A percentile compares a stretch with the other conserved stretches of the same genome.
phyloP scores from a whole-genome alignment of 2,797 vertebrate species.

The Huso huso region DNA sequence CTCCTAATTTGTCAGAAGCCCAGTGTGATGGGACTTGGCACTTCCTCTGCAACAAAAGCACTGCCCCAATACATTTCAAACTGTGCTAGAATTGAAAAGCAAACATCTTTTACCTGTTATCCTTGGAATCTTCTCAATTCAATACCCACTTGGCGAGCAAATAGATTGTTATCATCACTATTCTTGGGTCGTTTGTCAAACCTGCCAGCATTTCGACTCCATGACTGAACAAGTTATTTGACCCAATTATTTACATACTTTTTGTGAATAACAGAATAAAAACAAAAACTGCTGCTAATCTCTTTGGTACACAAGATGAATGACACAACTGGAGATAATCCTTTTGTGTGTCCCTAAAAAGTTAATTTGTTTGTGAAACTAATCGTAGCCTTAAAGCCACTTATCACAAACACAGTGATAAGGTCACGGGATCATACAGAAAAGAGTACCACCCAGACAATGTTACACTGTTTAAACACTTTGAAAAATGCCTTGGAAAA shows the following conservation, averaged over 20 bases:
- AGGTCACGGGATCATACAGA: background rate
- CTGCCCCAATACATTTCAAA: background rate
- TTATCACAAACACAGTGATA: background rate
- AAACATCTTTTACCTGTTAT: slow-evolving; percentile 7
- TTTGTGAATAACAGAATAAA: slow-evolving; percentile 8
- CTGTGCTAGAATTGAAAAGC: background rate
- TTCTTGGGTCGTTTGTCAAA: slow-evolving; percentile 22
- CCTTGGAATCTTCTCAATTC: slow-evolving; percentile 10
- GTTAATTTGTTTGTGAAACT: background rate
- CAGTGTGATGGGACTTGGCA: no score
- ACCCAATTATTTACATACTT: slow-evolving; percentile 11
- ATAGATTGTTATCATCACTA: slow-evolving; percentile 23
- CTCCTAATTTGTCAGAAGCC: no score
- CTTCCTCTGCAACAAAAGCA: background rate
- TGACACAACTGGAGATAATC: background rate
- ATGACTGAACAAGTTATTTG: slow-evolving; percentile 15
- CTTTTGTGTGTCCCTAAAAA: slow-evolving; percentile 1
- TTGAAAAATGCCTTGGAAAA: no score
- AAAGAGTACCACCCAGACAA: background rate
- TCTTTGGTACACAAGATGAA: slow-evolving; percentile 1
- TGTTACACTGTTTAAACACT: no score
- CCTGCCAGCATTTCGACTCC: slow-evolving; percentile 16
- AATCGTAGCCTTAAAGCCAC: background rate
- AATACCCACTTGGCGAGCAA: slow-evolving; percentile 16
- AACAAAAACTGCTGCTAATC: background rate